Percentiles rank a stretch among this genome's conserved stretches.
Evolutionary conservation across 1,140 invertebrate genomes (phyloP).

Genomic region (Zaprionus kolodkinae): DNA sequence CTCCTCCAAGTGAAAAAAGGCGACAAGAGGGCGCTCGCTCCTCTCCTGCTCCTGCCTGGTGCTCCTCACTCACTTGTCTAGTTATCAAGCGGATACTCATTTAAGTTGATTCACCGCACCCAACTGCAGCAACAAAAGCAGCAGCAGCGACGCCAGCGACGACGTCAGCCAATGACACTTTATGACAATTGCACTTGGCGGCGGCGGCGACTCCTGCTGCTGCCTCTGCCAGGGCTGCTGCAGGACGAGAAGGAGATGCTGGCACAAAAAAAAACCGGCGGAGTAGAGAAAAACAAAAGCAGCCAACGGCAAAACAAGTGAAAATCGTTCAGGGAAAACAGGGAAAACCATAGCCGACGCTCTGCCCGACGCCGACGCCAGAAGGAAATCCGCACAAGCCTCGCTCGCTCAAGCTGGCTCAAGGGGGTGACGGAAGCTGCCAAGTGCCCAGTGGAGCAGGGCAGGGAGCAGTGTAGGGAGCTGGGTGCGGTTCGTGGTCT

Average conservation of each 20-base stretch:
- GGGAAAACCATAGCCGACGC: neutral
- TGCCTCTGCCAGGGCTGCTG: constrained; percentile 39
- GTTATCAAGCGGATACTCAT: constrained; percentile 81
- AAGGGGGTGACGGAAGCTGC: constrained; percentile 5
- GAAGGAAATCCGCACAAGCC: constrained; percentile 71
- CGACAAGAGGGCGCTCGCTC: neutral
- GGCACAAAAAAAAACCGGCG: neutral
- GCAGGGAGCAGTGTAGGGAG: neutral
- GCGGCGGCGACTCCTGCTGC: constrained; percentile 42
- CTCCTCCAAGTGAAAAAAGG: constrained; percentile 30
- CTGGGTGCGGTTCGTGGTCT: too few relatives aligned
- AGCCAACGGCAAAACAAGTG: constrained; percentile 13
- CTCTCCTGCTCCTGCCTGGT: neutral
- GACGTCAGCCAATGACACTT: constrained; percentile 80
- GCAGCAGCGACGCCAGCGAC: constrained; percentile 17
- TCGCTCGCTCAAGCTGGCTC: constrained; percentile 17
- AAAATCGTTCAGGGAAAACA: constrained; percentile 5
- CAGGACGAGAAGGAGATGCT: neutral
- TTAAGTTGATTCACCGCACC: constrained; percentile 82
- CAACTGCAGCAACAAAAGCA: constrained; percentile 50
- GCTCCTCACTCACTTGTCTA: constrained; percentile 35
- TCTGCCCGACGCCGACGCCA: constrained; percentile 33
- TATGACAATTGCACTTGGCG: constrained; percentile 82
- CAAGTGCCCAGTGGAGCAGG: neutral
- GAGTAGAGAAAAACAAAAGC: constrained; percentile 39